These are phyloP conservation scores for Epinephelus moara DNA, from an alignment of 2,113 vertebrate species.

Conservation along the genomic window DNA sequence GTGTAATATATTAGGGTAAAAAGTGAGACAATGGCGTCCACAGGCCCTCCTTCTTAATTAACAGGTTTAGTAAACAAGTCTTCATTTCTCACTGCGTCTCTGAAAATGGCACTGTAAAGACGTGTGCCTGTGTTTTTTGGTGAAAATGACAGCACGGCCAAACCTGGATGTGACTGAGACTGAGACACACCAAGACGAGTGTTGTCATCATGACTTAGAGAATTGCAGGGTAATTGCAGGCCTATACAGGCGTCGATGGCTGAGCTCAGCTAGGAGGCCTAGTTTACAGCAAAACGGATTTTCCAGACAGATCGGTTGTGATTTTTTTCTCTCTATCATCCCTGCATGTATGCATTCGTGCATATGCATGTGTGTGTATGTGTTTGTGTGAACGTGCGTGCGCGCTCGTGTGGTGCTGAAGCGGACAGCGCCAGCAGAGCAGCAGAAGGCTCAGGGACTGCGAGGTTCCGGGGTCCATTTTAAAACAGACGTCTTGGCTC, in stretches of 20 bases:
- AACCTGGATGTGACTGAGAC: neutral
- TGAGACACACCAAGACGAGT: constrained; percentile 11
- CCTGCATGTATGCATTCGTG: constrained; percentile 24
- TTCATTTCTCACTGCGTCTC: neutral
- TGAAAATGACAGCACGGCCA: neutral
- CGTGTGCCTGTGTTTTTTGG: constrained; percentile 16
- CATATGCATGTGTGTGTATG: neutral
- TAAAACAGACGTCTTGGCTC: constrained; percentile 70
- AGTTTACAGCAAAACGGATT: neutral
- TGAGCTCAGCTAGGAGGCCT: constrained; percentile 2
- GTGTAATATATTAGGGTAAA: neutral
- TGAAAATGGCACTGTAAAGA: neutral
- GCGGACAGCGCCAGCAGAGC: constrained; percentile 81
- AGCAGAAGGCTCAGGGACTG: constrained; percentile 60
- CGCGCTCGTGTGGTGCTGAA: constrained; percentile 81
- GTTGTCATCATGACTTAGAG: constrained; percentile 38
- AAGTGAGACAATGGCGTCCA: neutral
- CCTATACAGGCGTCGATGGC: constrained; percentile 23
- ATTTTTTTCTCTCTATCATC: constrained; percentile 8
- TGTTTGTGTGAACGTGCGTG: neutral
- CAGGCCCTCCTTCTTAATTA: neutral
- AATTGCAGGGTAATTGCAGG: constrained; percentile 30
- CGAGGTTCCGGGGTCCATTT: constrained; percentile 78
- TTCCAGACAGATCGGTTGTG: neutral
- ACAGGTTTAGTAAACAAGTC: constrained; percentile 27